A percentile compares a stretch with the other conserved stretches of the same genome.
Conservation (phyloP, 2,797 vertebrate species). For the Anniella stebbinsi region DNA sequence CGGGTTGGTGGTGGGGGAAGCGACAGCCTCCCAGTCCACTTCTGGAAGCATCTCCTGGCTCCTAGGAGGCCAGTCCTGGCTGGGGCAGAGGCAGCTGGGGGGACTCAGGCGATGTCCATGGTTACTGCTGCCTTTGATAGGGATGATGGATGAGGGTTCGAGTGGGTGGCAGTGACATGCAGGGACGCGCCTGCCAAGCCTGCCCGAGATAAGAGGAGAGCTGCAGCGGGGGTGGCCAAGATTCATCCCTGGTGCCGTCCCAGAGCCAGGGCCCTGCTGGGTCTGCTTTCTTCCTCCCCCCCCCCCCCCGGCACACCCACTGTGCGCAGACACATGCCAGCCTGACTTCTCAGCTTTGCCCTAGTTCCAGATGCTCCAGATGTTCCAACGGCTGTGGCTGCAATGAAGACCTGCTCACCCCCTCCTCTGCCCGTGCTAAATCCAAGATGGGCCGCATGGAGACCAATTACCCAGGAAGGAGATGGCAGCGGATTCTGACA, state of each 20-base stretch:
- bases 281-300: too few species aligned
- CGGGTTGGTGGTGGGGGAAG: too few species aligned
- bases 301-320: too few species aligned
- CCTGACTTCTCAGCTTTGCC: not conserved
- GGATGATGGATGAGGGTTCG: not conserved
- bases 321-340: fast-evolving
- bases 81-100: not conserved
- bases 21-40: not conserved
- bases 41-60: not conserved
- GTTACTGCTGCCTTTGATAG: not conserved
- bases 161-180: not conserved
- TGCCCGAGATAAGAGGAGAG: not conserved
- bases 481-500: not conserved
- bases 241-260: not conserved
- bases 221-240: not conserved
- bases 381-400: not conserved
- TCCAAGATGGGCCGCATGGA: not conserved
- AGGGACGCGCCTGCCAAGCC: not conserved
- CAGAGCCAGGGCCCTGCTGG: not conserved
- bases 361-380: not conserved
- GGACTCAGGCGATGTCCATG: not conserved
- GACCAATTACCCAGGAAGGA: not conserved
- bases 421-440: not conserved
- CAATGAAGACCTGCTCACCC: constrained; percentile 1
- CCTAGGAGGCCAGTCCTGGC: not conserved